Evolutionary conservation across 2,888 invertebrate species (phyloP).

Genomic region (Loripinus fragilis): DNA sequence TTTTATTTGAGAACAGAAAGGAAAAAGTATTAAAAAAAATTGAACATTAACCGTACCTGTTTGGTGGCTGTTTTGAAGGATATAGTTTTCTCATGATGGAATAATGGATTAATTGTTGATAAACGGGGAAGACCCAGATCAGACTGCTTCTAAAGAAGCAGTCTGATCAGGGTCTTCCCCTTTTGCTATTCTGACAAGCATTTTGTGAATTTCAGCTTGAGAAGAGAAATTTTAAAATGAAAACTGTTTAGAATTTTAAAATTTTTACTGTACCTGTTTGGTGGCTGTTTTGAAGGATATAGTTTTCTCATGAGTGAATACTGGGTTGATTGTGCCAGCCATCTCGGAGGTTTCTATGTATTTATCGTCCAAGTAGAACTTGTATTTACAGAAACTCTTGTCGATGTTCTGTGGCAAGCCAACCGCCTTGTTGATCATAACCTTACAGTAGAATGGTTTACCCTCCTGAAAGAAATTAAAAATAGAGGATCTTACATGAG

Average conservation of each 20-base stretch:
- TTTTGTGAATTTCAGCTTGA: too few species aligned
- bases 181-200: too few species aligned
- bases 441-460: slow-evolving; percentile 84
- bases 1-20: too few species aligned
- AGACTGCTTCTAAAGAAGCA: too few species aligned
- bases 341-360: slow-evolving; percentile 81
- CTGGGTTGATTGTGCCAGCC: slow-evolving; percentile 83
- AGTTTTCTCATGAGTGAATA: slow-evolving; percentile 84
- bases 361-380: slow-evolving; percentile 84
- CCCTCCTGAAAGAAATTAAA: slow-evolving; percentile 83
- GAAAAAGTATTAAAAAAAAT: not conserved
- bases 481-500: too few species aligned
- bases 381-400: slow-evolving; percentile 84
- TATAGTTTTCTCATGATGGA: too few species aligned
- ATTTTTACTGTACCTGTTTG: slow-evolving; percentile 78
- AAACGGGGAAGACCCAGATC: too few species aligned
- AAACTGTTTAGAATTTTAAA: not conserved
- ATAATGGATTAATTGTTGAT: too few species aligned
- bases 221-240: not conserved
- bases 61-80: too few species aligned
- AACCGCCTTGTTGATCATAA: slow-evolving; percentile 84
- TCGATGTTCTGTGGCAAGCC: slow-evolving; percentile 85
- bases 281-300: slow-evolving; percentile 84
- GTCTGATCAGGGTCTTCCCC: too few species aligned
- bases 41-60: slow-evolving; percentile 77